Conservation (phyloP, 2,888 invertebrate species). For the Cheilosia soror region DNA sequence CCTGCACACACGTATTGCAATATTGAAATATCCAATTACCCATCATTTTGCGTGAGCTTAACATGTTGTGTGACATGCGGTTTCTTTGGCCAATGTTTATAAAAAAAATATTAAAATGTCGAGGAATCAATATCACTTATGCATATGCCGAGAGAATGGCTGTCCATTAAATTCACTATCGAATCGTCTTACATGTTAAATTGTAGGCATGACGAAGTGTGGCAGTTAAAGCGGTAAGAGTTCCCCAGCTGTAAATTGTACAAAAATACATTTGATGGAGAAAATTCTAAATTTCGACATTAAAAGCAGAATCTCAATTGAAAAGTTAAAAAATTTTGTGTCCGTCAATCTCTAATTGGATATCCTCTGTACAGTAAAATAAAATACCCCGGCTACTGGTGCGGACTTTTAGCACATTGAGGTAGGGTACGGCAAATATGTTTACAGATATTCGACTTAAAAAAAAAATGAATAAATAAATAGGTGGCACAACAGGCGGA, state of each 20-base stretch:
- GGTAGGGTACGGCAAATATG: no score
- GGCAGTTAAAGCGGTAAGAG: not conserved
- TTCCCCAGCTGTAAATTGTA: not conserved
- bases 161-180: not conserved
- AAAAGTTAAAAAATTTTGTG: no score
- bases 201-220: not conserved
- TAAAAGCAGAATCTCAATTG: no score
- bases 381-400: no score
- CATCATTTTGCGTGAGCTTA: slow-evolving; percentile 9
- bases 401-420: no score
- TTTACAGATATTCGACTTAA: no score
- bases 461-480: no score
- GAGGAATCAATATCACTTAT: not conserved
- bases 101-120: not conserved
- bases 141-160: not conserved
- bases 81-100: slow-evolving; percentile 2
- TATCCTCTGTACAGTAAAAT: no score
- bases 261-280: no score
- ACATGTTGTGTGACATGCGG: slow-evolving; percentile 38
- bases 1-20: not conserved
- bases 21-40: slow-evolving; percentile 29
- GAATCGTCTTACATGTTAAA: not conserved
- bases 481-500: no score
- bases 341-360: no score
- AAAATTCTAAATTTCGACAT: no score